phyloP scores from a whole-genome alignment of 1,140 invertebrate species.

The Rhizoglyphus robini region DNA sequence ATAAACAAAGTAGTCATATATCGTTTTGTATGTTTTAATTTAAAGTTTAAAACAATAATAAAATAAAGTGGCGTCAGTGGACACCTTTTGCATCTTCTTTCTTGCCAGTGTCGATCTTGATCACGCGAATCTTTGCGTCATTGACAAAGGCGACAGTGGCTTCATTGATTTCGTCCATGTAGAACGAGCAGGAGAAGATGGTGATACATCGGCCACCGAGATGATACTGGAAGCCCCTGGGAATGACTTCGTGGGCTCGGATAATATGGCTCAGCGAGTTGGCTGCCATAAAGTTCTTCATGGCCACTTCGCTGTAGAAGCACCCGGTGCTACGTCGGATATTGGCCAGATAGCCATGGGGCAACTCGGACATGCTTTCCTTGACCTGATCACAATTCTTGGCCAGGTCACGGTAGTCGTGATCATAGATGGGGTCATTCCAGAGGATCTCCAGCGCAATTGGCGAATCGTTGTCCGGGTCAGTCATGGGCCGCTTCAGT shows the following conservation, averaged over 20 bases:
- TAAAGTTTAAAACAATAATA: too few species aligned
- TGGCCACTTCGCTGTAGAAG: conserved; percentile 49
- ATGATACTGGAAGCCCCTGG: conserved; percentile 32
- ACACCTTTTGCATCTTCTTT: too few species aligned
- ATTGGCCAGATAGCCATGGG: conserved; percentile 55
- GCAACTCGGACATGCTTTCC: too few species aligned
- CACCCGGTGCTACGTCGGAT: conserved; percentile 51
- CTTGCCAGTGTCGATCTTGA: conserved; percentile 46
- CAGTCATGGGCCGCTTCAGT: conserved; percentile 45
- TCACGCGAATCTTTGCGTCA: too few species aligned
- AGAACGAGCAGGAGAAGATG: conserved; percentile 48
- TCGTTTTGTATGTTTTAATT: too few species aligned
- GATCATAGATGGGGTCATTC: conserved; percentile 40
- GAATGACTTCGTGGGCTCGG: conserved; percentile 51
- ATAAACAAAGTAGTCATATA: too few species aligned
- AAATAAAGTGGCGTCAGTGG: too few species aligned
- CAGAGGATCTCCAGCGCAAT: conserved; percentile 57
- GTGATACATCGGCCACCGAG: conserved; percentile 47
- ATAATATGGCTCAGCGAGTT: conserved; percentile 53
- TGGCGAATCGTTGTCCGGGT: conserved; percentile 47
- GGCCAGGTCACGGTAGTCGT: conserved; percentile 19
- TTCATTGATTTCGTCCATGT: conserved; percentile 50
- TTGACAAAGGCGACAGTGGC: conserved; percentile 49
- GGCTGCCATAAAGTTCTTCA: conserved; percentile 47
- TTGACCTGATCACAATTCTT: too few species aligned